These are phyloP conservation scores for Aethes cnicana DNA, from an alignment of 2,888 invertebrate genomes.

Conservation along the genomic window DNA sequence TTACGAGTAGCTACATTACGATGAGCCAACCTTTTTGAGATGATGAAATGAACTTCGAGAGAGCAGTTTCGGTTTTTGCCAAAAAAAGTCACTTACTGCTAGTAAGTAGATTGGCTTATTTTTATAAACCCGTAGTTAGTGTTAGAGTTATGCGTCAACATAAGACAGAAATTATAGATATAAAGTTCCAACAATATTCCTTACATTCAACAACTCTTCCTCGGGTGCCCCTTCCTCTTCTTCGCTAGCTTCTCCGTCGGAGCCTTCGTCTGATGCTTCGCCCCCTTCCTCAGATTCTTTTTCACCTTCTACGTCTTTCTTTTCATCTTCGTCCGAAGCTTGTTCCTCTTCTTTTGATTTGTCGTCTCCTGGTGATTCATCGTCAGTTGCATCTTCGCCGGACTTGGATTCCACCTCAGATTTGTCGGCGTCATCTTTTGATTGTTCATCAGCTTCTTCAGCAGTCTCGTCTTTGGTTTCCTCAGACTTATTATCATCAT, in stretches of 20 bases:
- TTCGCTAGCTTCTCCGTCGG: conserved; percentile 42
- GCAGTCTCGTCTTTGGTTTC: conserved; percentile 48
- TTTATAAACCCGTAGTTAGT: no score
- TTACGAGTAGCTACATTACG: no score
- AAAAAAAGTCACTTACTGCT: no score
- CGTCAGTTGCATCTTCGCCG: conserved; percentile 46
- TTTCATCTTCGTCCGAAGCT: conserved; percentile 37
- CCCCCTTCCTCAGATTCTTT: conserved; percentile 49
- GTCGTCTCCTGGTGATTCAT: conserved; percentile 36
- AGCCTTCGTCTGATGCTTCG: conserved; percentile 40
- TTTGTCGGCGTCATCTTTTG: conserved; percentile 40
- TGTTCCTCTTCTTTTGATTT: conserved; percentile 38
- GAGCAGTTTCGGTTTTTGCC: no score
- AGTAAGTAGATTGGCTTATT: no score
- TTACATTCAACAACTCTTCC: conserved; percentile 84
- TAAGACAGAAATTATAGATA: no score
- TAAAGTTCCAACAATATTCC: no score
- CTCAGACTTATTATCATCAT: conserved; percentile 44
- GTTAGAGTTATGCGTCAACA: no score
- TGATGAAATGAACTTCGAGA: no score
- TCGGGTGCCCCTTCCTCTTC: conserved; percentile 82
- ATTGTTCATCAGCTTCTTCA: conserved; percentile 44
- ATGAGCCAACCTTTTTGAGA: no score
- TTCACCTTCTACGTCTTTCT: conserved; percentile 46
- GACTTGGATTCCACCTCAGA: conserved; percentile 42